Percentiles rank a stretch among this genome's conserved stretches.
phyloP scores from a whole-genome alignment of 2,113 vertebrate genomes.

The Hippolais icterina region DNA sequence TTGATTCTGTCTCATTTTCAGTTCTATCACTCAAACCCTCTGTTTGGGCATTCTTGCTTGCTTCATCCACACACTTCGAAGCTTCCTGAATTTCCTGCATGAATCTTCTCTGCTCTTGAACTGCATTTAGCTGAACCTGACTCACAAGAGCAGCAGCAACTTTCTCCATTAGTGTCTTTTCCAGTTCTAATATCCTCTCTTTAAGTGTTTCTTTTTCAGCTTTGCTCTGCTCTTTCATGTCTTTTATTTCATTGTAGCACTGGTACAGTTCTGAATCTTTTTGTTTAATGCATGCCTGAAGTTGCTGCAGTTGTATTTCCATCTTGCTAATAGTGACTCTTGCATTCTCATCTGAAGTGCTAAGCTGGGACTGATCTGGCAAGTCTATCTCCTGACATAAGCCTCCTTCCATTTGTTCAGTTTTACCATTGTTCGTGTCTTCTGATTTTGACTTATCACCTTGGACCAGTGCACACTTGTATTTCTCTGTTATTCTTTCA shows the following conservation, averaged over 20 bases:
- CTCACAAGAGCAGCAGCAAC: constrained; percentile 80
- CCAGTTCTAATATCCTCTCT: constrained; percentile 75
- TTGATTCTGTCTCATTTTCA: constrained; percentile 43
- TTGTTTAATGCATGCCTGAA: constrained; percentile 73
- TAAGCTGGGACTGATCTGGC: constrained; percentile 71
- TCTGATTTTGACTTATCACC: background rate
- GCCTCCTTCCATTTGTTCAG: constrained; percentile 46
- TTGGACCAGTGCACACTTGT: constrained; percentile 20
- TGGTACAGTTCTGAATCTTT: constrained; percentile 80
- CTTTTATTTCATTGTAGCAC: constrained; percentile 74
- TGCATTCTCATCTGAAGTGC: constrained; percentile 74
- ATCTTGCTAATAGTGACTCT: constrained; percentile 59
- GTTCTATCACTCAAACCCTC: background rate
- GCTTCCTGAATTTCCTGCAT: background rate
- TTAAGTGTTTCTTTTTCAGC: constrained; percentile 71
- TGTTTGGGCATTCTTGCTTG: background rate
- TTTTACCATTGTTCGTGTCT: background rate
- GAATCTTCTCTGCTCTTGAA: constrained; percentile 73
- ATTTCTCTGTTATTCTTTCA: constrained; percentile 51
- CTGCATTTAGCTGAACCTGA: constrained; percentile 82
- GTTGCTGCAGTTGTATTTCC: constrained; percentile 71
- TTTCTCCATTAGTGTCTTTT: constrained; percentile 83
- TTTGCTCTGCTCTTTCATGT: constrained; percentile 71
- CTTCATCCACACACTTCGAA: background rate
- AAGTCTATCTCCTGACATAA: constrained; percentile 67